Evolutionary conservation across 2,113 vertebrate species (phyloP), one percentile per base, ranked within the genome.

Genomic region (Edolisoma coerulescens): DNA sequence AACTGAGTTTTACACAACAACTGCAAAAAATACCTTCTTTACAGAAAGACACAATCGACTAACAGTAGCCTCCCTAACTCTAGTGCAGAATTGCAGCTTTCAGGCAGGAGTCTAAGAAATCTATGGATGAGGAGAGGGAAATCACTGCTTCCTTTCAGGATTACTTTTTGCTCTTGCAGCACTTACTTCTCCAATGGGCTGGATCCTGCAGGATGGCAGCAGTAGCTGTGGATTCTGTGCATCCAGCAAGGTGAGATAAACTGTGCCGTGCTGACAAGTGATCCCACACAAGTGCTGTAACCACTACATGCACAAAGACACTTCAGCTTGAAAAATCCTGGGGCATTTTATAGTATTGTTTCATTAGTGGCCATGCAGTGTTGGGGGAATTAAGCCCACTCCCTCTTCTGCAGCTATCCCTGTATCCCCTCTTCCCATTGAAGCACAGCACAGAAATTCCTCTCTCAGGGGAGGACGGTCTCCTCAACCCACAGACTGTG

Each of bases 21-120:
- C 42, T 67, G 50, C 26, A 92, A 95, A 92, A 91, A 87, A 90
- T 22, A 45, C 20, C 28, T 60, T 49, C 41, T 39, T 82, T 83
- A 52, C 16, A 71, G 41, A 78, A 71, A 20, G 52, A 45, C 20
- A 74, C 39, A 28, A 12, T 10, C 1, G 3, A 35, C 11, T n/a
- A 47, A 33, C 28, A 74, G 33, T 26, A 78, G 37, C 37, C 10
- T 71, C 28, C 47, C 56, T 71, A 56, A 69, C 16, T 26, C 32
- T n/a, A 45, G 42, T 1, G 4, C 23, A 76, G 56, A 94, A 74
- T 30, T 15, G 6, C 5, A 91, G n/a, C 33, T 83, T 87, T 84
- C 68, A 54, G 27, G n/a, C 27, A 89, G 52, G 17, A 85, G 26
- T 41, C 23, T 76, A 90, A 87, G 65, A 80, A 65, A 41, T 52